phyloP scores from a whole-genome alignment of 2,797 vertebrate genomes.

The Masticophis lateralis region DNA sequence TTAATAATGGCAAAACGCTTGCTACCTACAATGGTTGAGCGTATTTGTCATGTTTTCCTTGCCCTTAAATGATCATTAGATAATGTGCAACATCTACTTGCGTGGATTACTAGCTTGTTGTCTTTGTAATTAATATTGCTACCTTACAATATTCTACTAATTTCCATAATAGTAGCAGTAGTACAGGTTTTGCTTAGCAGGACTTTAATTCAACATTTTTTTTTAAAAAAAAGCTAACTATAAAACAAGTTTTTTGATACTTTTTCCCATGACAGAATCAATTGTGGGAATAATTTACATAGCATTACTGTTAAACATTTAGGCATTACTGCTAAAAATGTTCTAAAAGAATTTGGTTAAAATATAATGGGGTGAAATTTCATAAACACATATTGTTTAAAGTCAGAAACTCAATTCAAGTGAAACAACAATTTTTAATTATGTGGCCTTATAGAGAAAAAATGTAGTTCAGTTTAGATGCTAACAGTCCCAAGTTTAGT shows the following conservation, averaged over 20 bases:
- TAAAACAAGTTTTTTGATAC: background rate
- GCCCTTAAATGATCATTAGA: background rate
- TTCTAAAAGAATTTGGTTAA: background rate
- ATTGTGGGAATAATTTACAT: background rate
- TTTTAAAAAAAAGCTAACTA: background rate
- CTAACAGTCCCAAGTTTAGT: background rate
- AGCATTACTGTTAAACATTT: background rate
- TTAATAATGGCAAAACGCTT: background rate
- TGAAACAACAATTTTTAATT: background rate
- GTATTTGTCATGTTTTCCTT: background rate
- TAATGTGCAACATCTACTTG: background rate
- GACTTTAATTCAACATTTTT: background rate
- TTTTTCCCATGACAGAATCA: background rate
- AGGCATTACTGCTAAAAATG: background rate
- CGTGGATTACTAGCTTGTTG: background rate
- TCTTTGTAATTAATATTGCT: background rate
- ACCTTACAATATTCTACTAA: background rate
- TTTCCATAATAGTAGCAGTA: slow-evolving; percentile 3
- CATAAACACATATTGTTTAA: background rate
- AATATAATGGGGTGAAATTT: background rate
- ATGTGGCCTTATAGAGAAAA: background rate
- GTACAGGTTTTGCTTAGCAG: background rate
- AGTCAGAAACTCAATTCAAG: background rate
- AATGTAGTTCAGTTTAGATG: background rate
- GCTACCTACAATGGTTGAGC: background rate